phyloP scores from a whole-genome alignment of 2,888 invertebrate species.

The Agonopterix alstromeriana region DNA sequence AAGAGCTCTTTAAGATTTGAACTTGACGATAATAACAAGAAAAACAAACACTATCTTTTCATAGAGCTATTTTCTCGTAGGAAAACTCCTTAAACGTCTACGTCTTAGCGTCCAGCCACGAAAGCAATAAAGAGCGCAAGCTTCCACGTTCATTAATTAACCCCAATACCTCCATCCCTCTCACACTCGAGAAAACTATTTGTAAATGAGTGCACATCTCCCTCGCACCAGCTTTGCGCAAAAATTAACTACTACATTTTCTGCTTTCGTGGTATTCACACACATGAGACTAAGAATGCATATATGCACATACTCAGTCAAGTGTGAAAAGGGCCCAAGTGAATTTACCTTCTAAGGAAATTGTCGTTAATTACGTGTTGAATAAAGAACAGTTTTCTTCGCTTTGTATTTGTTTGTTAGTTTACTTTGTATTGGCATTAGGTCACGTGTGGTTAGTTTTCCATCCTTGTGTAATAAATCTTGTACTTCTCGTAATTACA shows the following conservation, averaged over 20 bases:
- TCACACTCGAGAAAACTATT: constrained; percentile 59
- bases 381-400: constrained; percentile 51
- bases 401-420: constrained; percentile 34
- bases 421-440: constrained; percentile 27
- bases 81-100: constrained; percentile 71
- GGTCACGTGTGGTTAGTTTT: constrained; percentile 72
- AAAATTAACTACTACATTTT: constrained; percentile 75
- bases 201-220: constrained; percentile 71
- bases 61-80: constrained; percentile 58
- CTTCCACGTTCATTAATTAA: constrained; percentile 79
- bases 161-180: constrained; percentile 56
- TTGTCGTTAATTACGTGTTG: constrained; percentile 47
- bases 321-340: constrained; percentile 34
- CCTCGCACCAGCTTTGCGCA: constrained; percentile 73
- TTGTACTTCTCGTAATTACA: constrained; percentile 72
- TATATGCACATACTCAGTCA: constrained; percentile 55
- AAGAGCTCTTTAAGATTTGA: not conserved
- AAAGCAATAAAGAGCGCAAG: constrained; percentile 77
- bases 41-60: constrained; percentile 43
- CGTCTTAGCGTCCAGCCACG: constrained; percentile 73
- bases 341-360: constrained; percentile 31
- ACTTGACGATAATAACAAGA: not conserved
- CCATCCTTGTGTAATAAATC: constrained; percentile 72
- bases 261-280: constrained; percentile 58
- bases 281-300: constrained; percentile 62